phyloP scores from a whole-genome alignment of 1,140 invertebrate genomes.

The Diplogasteroides magnus region DNA sequence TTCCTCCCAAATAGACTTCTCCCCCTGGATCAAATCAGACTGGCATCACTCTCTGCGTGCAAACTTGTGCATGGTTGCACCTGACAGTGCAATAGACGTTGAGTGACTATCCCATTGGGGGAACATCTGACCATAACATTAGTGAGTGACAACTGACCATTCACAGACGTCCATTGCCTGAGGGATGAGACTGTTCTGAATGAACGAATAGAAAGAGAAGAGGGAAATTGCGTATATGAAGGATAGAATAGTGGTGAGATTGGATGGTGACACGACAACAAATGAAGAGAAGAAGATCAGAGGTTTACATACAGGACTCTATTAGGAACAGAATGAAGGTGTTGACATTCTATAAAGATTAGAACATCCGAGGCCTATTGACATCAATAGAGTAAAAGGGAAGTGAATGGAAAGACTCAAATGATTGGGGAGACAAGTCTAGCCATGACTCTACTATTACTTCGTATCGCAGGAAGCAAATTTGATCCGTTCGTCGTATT shows the following conservation, averaged over 20 bases:
- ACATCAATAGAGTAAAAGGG: background rate
- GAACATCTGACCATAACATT: background rate
- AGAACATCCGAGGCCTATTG: too few species aligned
- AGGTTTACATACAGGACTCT: background rate
- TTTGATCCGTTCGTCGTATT: too few species aligned
- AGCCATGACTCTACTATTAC: too few species aligned
- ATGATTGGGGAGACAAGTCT: background rate
- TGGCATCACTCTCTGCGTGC: too few species aligned
- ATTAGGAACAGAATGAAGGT: background rate
- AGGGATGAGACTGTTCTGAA: background rate
- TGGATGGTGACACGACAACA: too few species aligned
- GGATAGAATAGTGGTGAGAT: background rate
- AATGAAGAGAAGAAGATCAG: too few species aligned
- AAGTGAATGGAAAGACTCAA: background rate
- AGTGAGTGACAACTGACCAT: background rate
- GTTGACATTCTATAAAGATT: too few species aligned
- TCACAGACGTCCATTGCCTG: background rate
- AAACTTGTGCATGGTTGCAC: too few species aligned
- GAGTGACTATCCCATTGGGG: background rate
- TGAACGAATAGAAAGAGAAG: background rate
- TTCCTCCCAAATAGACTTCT: too few species aligned
- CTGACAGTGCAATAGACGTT: too few species aligned
- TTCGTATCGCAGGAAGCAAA: too few species aligned
- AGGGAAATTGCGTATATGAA: background rate
- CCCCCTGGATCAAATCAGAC: too few species aligned